Conservation (phyloP, 2,797 vertebrate species). For the Neosalanx taihuensis region DNA sequence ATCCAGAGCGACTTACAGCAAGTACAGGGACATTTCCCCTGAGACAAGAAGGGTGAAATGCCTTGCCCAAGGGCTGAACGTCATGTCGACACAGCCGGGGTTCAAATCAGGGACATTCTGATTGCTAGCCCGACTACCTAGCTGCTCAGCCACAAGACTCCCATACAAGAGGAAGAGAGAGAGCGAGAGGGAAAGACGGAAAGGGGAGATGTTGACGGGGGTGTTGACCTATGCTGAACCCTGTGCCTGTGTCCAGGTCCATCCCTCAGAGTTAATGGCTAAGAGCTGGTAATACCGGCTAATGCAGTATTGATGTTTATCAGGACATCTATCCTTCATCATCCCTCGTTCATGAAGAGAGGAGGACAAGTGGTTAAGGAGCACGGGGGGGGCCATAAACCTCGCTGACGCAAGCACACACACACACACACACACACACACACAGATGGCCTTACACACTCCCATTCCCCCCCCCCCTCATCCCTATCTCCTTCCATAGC, state of each 20-base stretch:
- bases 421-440: constrained; percentile 25
- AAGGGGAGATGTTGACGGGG: constrained; percentile 46
- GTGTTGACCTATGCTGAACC: constrained; percentile 68
- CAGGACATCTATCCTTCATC: constrained; percentile 69
- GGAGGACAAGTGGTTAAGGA: constrained; percentile 63
- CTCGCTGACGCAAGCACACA: constrained; percentile 22
- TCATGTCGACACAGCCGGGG: too few species aligned
- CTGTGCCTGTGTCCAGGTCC: constrained; percentile 53
- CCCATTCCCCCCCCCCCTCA: constrained; percentile 38
- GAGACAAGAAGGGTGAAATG: too few species aligned
- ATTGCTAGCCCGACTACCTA: too few species aligned
- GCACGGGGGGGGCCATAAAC: constrained; percentile 69
- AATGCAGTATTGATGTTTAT: constrained; percentile 84
- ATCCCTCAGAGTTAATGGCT: constrained; percentile 74
- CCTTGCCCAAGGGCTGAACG: too few species aligned
- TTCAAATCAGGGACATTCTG: too few species aligned
- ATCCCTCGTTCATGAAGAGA: constrained; percentile 54
- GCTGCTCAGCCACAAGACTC: too few species aligned
- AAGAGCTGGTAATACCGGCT: constrained; percentile 70
- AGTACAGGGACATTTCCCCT: too few species aligned
- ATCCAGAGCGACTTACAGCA: too few species aligned
- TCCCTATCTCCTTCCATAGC: constrained; percentile 46
- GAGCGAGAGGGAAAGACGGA: not conserved
- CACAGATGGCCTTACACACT: constrained; percentile 37
- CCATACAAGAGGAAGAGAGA: not conserved